Evolutionary conservation across 2,797 vertebrate genomes (phyloP), one percentile per base, ranked within the genome.

Genomic region (Anguilla pacifica): DNA sequence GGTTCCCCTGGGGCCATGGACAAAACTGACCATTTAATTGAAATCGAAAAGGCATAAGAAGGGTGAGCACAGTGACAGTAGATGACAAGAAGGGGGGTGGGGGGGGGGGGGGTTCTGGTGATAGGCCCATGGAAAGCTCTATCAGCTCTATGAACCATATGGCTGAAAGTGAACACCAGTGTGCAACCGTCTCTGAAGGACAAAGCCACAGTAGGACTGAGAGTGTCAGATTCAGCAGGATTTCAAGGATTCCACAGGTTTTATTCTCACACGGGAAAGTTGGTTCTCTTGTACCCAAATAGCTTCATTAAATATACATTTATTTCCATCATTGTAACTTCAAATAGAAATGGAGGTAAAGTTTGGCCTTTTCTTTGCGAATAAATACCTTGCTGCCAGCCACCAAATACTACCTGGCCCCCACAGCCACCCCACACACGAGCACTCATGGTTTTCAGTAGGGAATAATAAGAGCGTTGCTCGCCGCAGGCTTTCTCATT

Each of bases 1-100:
- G 4, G 64, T 67, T 84, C 89, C 84, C 88, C 79, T n/a, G 86
- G 84, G 88, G 35, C 86, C 25, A 4, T 2, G 59, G 70, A 39
- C 39, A 61, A 87, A 89, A 89, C 87, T 90, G 89, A 83, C 53
- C 72, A 72, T 84, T 84, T 90, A 90, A 90, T 90, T 90, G 88
- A 88, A 88, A 88, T 90, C 86, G 88, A 88, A 85, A 88, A 67
- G 43, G 85, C 88, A 86, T 61, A 64, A 31, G 67, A 84, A 81
- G 88, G 57, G 88, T 85, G 83, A 89, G 84, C 87, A 84, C 87
- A 81, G 86, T 86, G 88, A 88, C 87, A 87, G 85, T 84, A 84
- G 86, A 86, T 89, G 89, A 90, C 87, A 86, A 86, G n/a, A 64
- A 13, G 55, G 72, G 72, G 39, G 55, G 84, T 49, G 3, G 15